Evolutionary conservation across 2,888 invertebrate genomes (phyloP).

Genomic region (Hartigia nigra): DNA sequence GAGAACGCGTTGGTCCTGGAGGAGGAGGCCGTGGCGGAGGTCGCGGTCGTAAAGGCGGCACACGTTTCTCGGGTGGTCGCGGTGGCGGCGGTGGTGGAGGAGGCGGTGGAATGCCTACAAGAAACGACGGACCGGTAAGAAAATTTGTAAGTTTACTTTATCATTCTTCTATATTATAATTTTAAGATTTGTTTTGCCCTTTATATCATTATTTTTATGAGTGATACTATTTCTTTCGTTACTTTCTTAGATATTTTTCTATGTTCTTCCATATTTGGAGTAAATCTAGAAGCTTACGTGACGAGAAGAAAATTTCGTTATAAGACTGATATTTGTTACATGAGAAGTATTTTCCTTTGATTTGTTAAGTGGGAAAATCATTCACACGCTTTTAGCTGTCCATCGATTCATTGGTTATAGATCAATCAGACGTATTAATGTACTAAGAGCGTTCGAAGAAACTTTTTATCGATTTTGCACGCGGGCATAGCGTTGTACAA

Average conservation of each 20-base stretch:
- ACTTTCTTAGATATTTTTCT: background rate
- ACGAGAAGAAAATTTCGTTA: background rate
- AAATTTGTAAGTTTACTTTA: background rate
- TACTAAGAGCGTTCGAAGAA: background rate
- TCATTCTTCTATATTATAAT: background rate
- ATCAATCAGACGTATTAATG: background rate
- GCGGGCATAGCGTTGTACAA: background rate
- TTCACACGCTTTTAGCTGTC: background rate
- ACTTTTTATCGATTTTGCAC: conserved; percentile 1
- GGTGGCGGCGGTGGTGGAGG: conserved; percentile 44
- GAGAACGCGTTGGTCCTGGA: conserved; percentile 39
- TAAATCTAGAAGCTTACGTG: background rate
- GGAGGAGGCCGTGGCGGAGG: conserved; percentile 46
- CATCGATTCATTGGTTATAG: background rate
- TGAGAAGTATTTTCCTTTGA: background rate
- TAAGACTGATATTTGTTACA: background rate
- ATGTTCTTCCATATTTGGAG: background rate
- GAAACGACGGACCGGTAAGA: conserved; percentile 46
- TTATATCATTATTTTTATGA: background rate
- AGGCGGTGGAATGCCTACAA: conserved; percentile 38
- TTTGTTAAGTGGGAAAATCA: background rate
- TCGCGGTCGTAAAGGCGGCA: conserved; percentile 53
- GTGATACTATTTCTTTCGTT: background rate
- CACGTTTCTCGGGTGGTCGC: conserved; percentile 56
- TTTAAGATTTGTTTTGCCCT: background rate